Percentiles rank a stretch among this genome's conserved stretches.
These are phyloP conservation scores for Caradrina kadenii DNA, from an alignment of 2,888 invertebrate species.

Conservation along the genomic window DNA sequence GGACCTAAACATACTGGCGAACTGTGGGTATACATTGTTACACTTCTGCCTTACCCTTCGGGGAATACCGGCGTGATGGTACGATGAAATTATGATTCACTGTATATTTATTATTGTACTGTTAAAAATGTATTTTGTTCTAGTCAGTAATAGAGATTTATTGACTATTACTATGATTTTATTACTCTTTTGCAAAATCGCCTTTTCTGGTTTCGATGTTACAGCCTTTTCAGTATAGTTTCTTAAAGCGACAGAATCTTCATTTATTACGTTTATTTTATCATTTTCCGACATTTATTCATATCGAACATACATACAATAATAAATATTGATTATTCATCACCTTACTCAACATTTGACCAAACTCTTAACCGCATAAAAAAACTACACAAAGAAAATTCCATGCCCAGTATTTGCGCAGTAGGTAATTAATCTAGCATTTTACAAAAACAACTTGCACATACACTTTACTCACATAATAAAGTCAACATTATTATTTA, in stretches of 20 bases:
- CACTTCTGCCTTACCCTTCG: too few species aligned
- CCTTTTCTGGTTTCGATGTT: not conserved
- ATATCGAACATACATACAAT: not conserved
- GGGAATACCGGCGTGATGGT: too few species aligned
- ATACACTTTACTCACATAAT: slow-evolving; percentile 40
- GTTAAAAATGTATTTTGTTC: slow-evolving; percentile 10
- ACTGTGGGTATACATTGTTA: too few species aligned
- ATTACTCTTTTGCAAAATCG: not conserved
- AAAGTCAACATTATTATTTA: slow-evolving; percentile 38
- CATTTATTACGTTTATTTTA: not conserved
- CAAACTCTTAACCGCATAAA: slow-evolving; percentile 23
- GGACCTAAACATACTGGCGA: too few species aligned
- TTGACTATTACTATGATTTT: too few species aligned
- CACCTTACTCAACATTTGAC: slow-evolving; percentile 13
- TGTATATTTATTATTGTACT: slow-evolving; percentile 8
- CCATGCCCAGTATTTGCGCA: slow-evolving; percentile 31
- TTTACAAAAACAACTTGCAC: slow-evolving; percentile 36
- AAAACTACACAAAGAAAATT: slow-evolving; percentile 19
- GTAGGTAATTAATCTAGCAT: slow-evolving; percentile 26
- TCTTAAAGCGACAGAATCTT: not conserved
- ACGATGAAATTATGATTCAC: slow-evolving; percentile 22
- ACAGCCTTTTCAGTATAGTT: not conserved
- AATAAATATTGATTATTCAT: slow-evolving; percentile 29
- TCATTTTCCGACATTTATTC: not conserved
- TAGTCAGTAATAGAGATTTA: not conserved